Percentiles rank a stretch among this genome's conserved stretches.
Evolutionary conservation across 2,888 invertebrate species (phyloP).

Genomic region (Blera fallax): DNA sequence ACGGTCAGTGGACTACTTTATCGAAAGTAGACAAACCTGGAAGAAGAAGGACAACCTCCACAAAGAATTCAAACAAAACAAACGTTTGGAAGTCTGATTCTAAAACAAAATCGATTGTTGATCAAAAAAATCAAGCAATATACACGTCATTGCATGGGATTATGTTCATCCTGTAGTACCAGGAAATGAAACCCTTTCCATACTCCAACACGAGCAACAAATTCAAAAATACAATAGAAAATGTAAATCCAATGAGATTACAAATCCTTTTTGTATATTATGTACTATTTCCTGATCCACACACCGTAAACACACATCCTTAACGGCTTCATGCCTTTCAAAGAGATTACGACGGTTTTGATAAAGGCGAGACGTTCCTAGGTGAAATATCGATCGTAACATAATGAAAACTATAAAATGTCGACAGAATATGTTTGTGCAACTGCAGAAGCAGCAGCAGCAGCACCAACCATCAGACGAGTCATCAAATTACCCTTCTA

Average conservation of each 20-base stretch:
- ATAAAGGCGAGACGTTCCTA: not conserved
- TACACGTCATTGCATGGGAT: no score
- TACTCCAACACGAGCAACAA: not conserved
- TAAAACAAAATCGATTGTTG: no score
- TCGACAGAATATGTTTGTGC: constrained; percentile 30
- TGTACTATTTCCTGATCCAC: not conserved
- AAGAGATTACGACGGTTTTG: constrained; percentile 6
- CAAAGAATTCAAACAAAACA: no score
- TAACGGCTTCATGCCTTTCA: constrained; percentile 30
- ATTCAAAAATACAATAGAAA: not conserved
- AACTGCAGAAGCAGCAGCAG: constrained; percentile 12
- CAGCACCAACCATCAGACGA: constrained; percentile 12
- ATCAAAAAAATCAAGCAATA: no score
- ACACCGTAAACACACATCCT: constrained; percentile 20
- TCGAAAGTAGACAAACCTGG: no score
- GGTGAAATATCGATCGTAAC: constrained; percentile 59
- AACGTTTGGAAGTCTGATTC: no score
- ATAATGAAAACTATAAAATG: constrained; percentile 47
- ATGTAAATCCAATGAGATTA: not conserved
- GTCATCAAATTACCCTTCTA: constrained; percentile 53
- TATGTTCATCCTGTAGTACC: no score
- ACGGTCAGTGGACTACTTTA: no score
- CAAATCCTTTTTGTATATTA: not conserved
- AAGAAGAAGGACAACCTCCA: no score
- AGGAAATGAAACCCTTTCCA: not conserved